Evolutionary conservation across 2,888 invertebrate genomes (phyloP).

Genomic region (Mesochorus sp.): DNA sequence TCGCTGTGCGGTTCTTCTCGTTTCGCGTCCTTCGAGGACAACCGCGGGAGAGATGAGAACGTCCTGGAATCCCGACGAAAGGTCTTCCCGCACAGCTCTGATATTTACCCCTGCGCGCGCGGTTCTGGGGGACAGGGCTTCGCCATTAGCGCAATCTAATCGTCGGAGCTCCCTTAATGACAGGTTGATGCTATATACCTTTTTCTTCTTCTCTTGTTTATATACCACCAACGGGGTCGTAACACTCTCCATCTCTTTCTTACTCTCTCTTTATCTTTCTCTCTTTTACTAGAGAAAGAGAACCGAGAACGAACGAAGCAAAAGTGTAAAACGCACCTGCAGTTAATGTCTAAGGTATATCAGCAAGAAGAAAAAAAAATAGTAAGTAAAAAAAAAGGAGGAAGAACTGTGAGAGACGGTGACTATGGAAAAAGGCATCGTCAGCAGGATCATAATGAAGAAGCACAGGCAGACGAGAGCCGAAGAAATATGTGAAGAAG

Average conservation of each 20-base stretch:
- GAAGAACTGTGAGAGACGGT: too few species aligned
- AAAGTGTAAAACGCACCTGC: slow-evolving; percentile 41
- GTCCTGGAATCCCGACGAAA: slow-evolving; percentile 5
- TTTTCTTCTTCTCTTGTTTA: slow-evolving; percentile 9
- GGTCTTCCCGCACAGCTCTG: slow-evolving; percentile 16
- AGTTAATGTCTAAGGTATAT: neutral
- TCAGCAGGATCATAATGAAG: too few species aligned
- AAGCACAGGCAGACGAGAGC: too few species aligned
- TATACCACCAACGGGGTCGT: slow-evolving; percentile 14
- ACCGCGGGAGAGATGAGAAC: slow-evolving; percentile 11
- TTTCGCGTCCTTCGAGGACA: slow-evolving; percentile 19
- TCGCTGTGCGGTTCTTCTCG: slow-evolving; percentile 25
- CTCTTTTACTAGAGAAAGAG: slow-evolving; percentile 41
- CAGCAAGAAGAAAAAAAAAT: slow-evolving; percentile 10
- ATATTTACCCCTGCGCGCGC: neutral
- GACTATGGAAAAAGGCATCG: slow-evolving; percentile 6
- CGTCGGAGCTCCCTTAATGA: slow-evolving; percentile 78
- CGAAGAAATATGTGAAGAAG: neutral
- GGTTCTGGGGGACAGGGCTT: slow-evolving; percentile 74
- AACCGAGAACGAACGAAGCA: slow-evolving; percentile 34
- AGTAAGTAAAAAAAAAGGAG: slow-evolving; percentile 8
- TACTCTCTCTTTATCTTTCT: too few species aligned
- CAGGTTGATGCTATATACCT: slow-evolving; percentile 71
- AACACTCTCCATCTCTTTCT: too few species aligned
- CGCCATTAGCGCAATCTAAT: slow-evolving; percentile 81